phyloP scores from a whole-genome alignment of 2,113 vertebrate genomes.

The Arvicanthis niloticus region DNA sequence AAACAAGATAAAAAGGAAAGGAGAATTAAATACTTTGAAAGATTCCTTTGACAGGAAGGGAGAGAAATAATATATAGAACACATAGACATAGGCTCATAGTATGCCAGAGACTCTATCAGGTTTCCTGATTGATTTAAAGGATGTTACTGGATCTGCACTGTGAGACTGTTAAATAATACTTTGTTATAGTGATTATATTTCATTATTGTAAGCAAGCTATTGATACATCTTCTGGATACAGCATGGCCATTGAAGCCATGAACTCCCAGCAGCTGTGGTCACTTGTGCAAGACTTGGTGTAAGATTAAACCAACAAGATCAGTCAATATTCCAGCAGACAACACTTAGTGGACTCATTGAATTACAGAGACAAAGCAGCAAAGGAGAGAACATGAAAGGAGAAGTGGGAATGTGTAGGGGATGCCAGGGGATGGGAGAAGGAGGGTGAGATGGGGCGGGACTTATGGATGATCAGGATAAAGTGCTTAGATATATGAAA shows the following conservation, averaged over 20 bases:
- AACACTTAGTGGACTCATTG: not conserved
- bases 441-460: not conserved
- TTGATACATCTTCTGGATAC: not conserved
- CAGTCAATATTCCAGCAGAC: not conserved
- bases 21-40: not conserved
- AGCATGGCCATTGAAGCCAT: too few species aligned
- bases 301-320: not conserved
- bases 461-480: not conserved
- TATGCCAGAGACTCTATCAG: not conserved
- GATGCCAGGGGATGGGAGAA: too few species aligned
- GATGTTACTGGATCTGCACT: not conserved
- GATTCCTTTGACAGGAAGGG: not conserved
- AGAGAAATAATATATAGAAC: not conserved
- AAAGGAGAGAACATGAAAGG: not conserved
- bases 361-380: not conserved
- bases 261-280: not conserved
- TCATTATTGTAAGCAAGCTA: not conserved
- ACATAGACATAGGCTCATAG: not conserved
- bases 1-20: not conserved
- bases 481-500: not conserved
- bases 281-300: too few species aligned
- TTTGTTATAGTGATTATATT: not conserved
- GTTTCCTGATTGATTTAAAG: conserved; percentile 18
- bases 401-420: not conserved
- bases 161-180: conserved; percentile 7